phyloP scores from a whole-genome alignment of 2,797 vertebrate genomes.

The Botia kubotai region DNA sequence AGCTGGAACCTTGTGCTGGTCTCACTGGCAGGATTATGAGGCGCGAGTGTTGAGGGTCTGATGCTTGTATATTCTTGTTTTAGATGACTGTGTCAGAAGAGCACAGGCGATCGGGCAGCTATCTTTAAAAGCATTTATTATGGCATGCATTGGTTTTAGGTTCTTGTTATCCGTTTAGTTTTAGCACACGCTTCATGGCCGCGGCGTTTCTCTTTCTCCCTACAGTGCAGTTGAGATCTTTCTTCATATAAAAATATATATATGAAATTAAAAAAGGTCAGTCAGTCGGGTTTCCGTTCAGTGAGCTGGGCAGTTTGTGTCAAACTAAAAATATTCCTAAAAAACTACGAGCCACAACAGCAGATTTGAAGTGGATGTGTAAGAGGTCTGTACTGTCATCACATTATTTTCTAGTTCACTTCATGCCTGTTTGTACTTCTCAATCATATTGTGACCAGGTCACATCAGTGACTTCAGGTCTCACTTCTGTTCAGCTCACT shows the following conservation, averaged over 20 bases:
- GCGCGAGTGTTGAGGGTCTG: neutral
- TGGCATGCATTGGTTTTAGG: conserved; percentile 25
- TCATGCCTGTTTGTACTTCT: conserved; percentile 16
- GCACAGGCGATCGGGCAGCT: conserved; percentile 75
- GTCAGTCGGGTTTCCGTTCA: neutral
- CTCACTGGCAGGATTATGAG: conserved; percentile 40
- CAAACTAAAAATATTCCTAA: neutral
- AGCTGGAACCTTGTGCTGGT: conserved; percentile 51
- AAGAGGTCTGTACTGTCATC: conserved; percentile 16
- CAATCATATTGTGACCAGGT: conserved; percentile 12
- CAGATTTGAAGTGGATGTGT: conserved; percentile 29
- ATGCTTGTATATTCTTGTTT: conserved; percentile 30
- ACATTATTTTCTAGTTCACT: conserved; percentile 33
- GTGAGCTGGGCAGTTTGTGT: neutral
- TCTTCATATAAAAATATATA: conserved; percentile 14
- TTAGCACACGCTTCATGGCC: neutral
- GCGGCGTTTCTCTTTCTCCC: neutral
- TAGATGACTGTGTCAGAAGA: conserved; percentile 57
- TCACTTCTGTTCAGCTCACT: neutral
- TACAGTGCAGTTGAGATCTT: conserved; percentile 3
- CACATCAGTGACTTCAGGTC: conserved; percentile 14
- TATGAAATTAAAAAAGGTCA: conserved; percentile 11
- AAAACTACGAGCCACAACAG: conserved; percentile 32
- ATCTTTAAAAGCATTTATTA: conserved; percentile 67
- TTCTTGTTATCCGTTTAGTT: conserved; percentile 19